A percentile compares a stretch with the other conserved stretches of the same genome.
Evolutionary conservation across 1,140 invertebrate species (phyloP).

Genomic region (Cyphomyrmex costatus): DNA sequence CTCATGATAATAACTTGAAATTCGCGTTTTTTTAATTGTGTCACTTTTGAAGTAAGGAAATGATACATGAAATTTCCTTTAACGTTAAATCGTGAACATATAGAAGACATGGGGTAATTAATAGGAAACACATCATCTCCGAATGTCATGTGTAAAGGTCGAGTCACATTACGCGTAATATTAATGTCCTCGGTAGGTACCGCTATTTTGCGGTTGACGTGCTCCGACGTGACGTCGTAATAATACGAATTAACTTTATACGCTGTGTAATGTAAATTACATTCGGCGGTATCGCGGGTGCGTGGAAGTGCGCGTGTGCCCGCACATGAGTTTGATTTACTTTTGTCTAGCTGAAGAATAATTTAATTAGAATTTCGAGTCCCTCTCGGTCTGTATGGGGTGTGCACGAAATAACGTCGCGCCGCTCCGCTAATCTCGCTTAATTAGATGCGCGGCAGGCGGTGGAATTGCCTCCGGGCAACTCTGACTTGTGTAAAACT

Average conservation of each 20-base stretch:
- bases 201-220: slow-evolving; percentile 44
- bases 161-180: slow-evolving; percentile 17
- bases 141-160: not conserved
- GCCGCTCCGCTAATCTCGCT: slow-evolving; percentile 24
- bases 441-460: slow-evolving; percentile 65
- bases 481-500: slow-evolving; percentile 63
- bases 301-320: not conserved
- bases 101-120: not conserved
- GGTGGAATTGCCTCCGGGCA: slow-evolving; percentile 42
- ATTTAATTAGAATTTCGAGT: slow-evolving; percentile 64
- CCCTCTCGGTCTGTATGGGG: not conserved
- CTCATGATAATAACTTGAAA: no score
- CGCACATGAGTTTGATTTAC: not conserved
- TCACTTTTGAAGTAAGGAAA: no score
- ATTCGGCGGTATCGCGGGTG: slow-evolving; percentile 10
- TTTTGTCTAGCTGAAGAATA: slow-evolving; percentile 40
- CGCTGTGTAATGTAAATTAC: slow-evolving; percentile 17
- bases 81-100: not conserved
- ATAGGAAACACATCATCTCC: not conserved
- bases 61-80: not conserved
- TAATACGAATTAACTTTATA: slow-evolving; percentile 45
- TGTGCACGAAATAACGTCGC: slow-evolving; percentile 15
- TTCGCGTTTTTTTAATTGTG: no score
- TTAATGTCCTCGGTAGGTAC: not conserved
- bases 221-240: slow-evolving; percentile 7